These are phyloP conservation scores for Taxidea taxus DNA, from an alignment of 2,113 vertebrate species.

Conservation along the genomic window DNA sequence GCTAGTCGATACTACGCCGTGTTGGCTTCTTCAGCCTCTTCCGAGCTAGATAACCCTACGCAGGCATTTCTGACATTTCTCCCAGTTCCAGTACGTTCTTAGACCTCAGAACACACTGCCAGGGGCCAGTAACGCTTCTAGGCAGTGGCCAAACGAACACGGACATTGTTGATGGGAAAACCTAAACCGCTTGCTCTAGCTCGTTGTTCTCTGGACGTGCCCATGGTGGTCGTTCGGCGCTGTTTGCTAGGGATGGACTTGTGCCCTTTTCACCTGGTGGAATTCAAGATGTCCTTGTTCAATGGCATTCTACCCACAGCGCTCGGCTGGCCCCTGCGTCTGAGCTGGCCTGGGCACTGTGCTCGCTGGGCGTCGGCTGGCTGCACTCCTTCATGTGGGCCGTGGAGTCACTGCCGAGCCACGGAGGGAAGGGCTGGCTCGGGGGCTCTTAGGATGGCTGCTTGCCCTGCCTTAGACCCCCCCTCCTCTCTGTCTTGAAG, in stretches of 20 bases:
- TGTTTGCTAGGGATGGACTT: fast-evolving
- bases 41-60: fast-evolving
- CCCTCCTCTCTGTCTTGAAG: conserved; percentile 37
- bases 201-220: neutral
- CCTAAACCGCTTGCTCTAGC: neutral
- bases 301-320: neutral
- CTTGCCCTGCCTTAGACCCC: neutral
- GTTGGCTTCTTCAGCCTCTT: fast-evolving
- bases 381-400: neutral
- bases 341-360: neutral
- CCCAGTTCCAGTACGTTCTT: fast-evolving
- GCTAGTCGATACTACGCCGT: fast-evolving
- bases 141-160: neutral
- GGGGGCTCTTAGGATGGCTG: neutral
- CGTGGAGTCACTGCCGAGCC: neutral
- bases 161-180: neutral
- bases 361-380: fast-evolving
- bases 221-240: neutral
- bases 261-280: neutral
- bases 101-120: neutral
- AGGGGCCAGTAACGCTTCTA: neutral
- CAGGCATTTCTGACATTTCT: fast-evolving
- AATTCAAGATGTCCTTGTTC: neutral
- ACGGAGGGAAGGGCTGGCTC: neutral
- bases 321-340: fast-evolving